Percentiles rank a stretch among this genome's conserved stretches.
Conservation (phyloP, 2,797 vertebrate genomes). For the Masticophis lateralis region DNA sequence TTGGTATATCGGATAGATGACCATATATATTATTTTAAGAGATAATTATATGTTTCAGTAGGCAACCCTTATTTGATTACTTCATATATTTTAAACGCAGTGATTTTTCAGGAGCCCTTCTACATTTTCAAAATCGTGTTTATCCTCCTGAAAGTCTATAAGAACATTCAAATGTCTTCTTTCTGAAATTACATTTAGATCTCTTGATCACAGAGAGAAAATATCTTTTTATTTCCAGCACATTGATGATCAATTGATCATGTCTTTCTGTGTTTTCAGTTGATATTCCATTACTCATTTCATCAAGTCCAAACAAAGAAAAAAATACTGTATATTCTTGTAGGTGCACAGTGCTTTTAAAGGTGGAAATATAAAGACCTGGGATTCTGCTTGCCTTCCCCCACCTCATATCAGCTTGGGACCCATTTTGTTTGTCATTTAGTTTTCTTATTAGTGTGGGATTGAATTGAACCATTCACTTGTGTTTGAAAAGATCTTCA, state of each 20-base stretch:
- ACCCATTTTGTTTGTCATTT: constrained; percentile 30
- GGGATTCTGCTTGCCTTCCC: constrained; percentile 29
- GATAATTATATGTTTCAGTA: neutral
- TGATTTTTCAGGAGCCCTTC: neutral
- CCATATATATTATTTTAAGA: neutral
- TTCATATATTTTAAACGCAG: neutral
- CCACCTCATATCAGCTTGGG: neutral
- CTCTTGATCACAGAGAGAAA: neutral
- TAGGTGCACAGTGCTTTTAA: constrained; percentile 32
- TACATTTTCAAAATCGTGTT: neutral
- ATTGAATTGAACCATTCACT: constrained; percentile 31
- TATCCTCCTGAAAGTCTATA: neutral
- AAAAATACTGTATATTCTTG: constrained; percentile 1
- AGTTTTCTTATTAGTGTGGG: constrained; percentile 27
- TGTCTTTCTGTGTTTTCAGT: neutral
- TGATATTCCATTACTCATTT: constrained; percentile 20
- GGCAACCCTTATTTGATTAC: neutral
- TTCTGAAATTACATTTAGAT: neutral
- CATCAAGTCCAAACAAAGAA: constrained; percentile 29
- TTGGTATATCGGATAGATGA: neutral
- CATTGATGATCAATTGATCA: neutral
- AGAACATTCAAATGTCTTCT: neutral
- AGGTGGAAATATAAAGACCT: constrained; percentile 12
- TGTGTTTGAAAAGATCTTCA: constrained; percentile 49
- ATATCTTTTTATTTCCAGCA: neutral